These are phyloP conservation scores for Protobothrops flavoviridis DNA, from an alignment of 2,113 vertebrate species.

Conservation along the genomic window DNA sequence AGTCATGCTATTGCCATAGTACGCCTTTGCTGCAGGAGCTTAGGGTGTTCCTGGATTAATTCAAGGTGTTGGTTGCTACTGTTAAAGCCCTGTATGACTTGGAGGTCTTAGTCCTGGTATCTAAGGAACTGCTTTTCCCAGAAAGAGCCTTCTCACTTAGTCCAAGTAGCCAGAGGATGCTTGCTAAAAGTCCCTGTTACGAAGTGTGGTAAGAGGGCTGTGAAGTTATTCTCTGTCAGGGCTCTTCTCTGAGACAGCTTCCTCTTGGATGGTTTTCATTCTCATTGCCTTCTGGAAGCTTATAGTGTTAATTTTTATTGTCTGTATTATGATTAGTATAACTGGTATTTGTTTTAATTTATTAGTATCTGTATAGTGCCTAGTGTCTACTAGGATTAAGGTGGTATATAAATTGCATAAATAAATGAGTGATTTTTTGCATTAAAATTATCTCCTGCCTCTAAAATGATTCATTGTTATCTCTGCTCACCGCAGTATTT, in stretches of 20 bases:
- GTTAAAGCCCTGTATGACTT: neutral
- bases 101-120: neutral
- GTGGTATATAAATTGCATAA: neutral
- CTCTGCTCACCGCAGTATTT: neutral
- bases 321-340: neutral
- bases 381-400: neutral
- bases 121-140: neutral
- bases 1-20: neutral
- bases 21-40: neutral
- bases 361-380: neutral
- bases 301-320: neutral
- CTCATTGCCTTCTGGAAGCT: neutral
- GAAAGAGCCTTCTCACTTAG: neutral
- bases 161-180: neutral
- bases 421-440: slow-evolving; percentile 6
- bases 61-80: neutral
- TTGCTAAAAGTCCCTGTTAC: neutral
- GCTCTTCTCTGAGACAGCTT: neutral
- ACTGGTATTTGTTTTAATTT: neutral
- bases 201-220: neutral
- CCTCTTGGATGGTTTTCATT: neutral
- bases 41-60: neutral
- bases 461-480: neutral
- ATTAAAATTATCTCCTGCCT: slow-evolving; percentile 18
- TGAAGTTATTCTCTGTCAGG: neutral